Conservation (phyloP, 2,888 invertebrate species). For the Zaprionus obscuricornis region DNA sequence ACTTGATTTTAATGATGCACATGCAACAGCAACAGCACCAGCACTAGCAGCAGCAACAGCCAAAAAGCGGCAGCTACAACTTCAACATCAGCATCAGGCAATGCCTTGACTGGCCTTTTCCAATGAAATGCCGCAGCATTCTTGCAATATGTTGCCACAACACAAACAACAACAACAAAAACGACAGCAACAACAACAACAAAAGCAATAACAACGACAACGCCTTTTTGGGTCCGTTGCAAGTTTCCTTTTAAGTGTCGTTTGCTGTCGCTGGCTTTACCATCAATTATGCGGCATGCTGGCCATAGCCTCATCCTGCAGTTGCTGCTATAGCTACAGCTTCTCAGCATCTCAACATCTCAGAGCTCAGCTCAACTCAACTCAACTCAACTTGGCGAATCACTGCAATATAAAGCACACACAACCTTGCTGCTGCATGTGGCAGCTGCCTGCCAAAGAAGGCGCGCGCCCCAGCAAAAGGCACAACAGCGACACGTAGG, state of each 20-base stretch:
- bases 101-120: slow-evolving; percentile 62
- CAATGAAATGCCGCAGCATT: slow-evolving; percentile 66
- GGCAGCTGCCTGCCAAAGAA: slow-evolving; percentile 61
- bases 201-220: slow-evolving; percentile 55
- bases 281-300: slow-evolving; percentile 77
- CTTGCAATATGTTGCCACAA: slow-evolving; percentile 58
- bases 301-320: slow-evolving; percentile 39
- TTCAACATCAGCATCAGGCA: no score
- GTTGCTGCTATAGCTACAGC: slow-evolving; percentile 6
- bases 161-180: slow-evolving; percentile 30
- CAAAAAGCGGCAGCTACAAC: slow-evolving; percentile 13
- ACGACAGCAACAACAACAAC: slow-evolving; percentile 12
- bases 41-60: slow-evolving; percentile 8
- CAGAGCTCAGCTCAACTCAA: slow-evolving; percentile 8
- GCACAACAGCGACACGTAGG: slow-evolving; percentile 33
- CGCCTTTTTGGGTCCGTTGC: slow-evolving; percentile 73
- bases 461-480: slow-evolving; percentile 35
- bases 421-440: slow-evolving; percentile 51
- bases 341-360: slow-evolving; percentile 4
- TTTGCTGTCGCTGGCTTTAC: slow-evolving; percentile 56
- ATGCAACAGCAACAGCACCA: slow-evolving; percentile 45
- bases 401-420: no score
- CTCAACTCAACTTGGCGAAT: slow-evolving; percentile 10
- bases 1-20: slow-evolving; percentile 74
- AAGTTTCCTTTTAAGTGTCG: slow-evolving; percentile 75